phyloP scores from a whole-genome alignment of 2,888 invertebrate species.

The Gonocerus acuteangulatus region DNA sequence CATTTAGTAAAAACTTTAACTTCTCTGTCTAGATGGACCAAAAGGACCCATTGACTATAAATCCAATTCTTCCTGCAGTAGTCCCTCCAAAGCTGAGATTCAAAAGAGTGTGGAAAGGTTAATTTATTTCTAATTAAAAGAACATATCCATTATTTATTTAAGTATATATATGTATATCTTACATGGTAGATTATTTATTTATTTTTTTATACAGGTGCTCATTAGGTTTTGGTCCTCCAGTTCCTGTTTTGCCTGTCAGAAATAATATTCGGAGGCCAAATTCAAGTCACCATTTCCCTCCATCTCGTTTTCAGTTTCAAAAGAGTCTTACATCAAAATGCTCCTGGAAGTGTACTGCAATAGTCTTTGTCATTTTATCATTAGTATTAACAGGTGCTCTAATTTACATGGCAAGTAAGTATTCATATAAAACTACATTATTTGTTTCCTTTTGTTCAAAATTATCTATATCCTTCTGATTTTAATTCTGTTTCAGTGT shows the following conservation, averaged over 20 bases:
- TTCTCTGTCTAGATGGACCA: constrained; percentile 63
- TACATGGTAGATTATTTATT: neutral
- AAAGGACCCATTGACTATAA: constrained; percentile 86
- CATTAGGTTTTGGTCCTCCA: constrained; percentile 50
- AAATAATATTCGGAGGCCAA: constrained; percentile 58
- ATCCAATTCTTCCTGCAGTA: constrained; percentile 78
- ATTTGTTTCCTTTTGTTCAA: constrained; percentile 41
- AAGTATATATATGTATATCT: neutral
- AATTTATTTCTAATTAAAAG: constrained; percentile 31
- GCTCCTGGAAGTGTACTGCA: constrained; percentile 88
- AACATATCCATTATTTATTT: neutral
- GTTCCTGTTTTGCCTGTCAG: constrained; percentile 69
- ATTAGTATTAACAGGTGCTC: constrained; percentile 70
- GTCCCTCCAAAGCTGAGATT: constrained; percentile 66
- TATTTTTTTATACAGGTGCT: constrained; percentile 43
- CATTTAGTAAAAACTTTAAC: no score
- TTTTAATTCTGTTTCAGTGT: constrained; percentile 49
- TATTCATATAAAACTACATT: constrained; percentile 21
- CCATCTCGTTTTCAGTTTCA: constrained; percentile 76
- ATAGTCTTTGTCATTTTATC: constrained; percentile 79
- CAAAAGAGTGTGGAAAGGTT: constrained; percentile 50
- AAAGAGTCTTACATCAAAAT: constrained; percentile 75
- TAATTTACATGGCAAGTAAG: constrained; percentile 81
- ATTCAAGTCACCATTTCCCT: constrained; percentile 64
- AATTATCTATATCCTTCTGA: constrained; percentile 15